Evolutionary conservation across 2,113 vertebrate species (phyloP), one percentile per base, ranked within the genome.

Genomic region (human): DNA sequence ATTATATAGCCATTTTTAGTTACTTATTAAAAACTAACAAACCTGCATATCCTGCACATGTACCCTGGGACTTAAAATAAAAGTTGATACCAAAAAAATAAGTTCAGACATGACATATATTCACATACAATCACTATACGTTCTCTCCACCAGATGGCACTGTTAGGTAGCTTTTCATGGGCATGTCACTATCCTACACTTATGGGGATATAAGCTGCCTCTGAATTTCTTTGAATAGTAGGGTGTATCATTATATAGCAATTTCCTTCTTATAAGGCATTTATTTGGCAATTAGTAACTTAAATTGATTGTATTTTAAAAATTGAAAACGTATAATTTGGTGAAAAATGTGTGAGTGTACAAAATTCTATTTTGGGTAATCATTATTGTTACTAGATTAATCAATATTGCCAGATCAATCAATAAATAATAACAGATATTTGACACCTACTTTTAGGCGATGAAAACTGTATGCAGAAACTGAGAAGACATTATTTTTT

Each of bases 71-170:
- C 61, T 32, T 64, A 64, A 64, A 61, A 61, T 61, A 61, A 61
- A 32, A 32, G 27, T 64, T 32, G 0, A 32, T 32, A 64, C 5
- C 61, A 64, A 30, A 64, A 64, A 22, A 78, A 92, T 55, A 55
- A 59, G 8, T 73, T 8, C 22, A n/a, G 9, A 40, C 25, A 8
- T 35, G 16, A 9, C 30, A n/a, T 68, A 43, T 5, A 25, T 72
- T 76, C n/a, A 84, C 23, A 64, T 40, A 48, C 16, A 93, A 7
- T 45, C 25, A 79, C 13, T 78, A 2, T 8, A 48, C 75, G 10
- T 96, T 94, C 0, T 76, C 16, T 66, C 93, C 96, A 94, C 50
- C 66, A 97, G 97, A 90, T 97, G 93, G 90, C 90, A 80, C 84
- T 97, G 18, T 2, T 22, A 75, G 61, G 3, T 5, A 88, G 10